Conservation (phyloP, 2,797 vertebrate genomes). For the Channa striata region DNA sequence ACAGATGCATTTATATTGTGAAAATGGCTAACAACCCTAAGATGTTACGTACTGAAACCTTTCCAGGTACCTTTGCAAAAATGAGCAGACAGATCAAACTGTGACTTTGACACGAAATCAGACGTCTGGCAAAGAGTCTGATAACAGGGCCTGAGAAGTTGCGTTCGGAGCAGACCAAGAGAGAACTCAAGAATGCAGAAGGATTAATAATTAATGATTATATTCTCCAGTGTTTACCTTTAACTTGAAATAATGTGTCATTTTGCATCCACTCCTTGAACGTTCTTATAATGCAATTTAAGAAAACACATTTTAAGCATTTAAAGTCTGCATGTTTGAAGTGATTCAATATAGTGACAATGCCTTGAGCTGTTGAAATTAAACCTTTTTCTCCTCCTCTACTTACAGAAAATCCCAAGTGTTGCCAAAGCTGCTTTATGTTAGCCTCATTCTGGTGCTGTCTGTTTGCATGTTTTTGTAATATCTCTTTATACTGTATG, state of each 20-base stretch:
- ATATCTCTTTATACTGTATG: conserved; percentile 71
- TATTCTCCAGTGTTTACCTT: conserved; percentile 54
- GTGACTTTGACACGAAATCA: conserved; percentile 54
- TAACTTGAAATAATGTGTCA: conserved; percentile 74
- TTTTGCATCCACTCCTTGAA: conserved; percentile 61
- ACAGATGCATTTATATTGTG: conserved; percentile 71
- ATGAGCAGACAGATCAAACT: conserved; percentile 58
- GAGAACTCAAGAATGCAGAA: conserved; percentile 54
- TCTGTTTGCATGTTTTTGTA: conserved; percentile 77
- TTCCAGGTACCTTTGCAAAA: conserved; percentile 70
- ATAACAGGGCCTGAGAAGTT: conserved; percentile 45
- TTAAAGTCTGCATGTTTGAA: conserved; percentile 81
- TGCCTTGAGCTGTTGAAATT: conserved; percentile 76
- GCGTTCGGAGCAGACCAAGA: conserved; percentile 54
- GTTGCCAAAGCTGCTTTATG: conserved; percentile 75
- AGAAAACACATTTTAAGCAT: conserved; percentile 61
- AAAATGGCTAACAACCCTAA: conserved; percentile 53
- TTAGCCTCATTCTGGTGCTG: conserved; percentile 73
- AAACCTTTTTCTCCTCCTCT: conserved; percentile 56
- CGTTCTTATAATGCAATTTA: conserved; percentile 60
- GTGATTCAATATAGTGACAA: conserved; percentile 76
- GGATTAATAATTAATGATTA: conserved; percentile 40
- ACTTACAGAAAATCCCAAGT: conserved; percentile 61
- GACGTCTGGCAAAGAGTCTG: conserved; percentile 54
- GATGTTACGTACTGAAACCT: conserved; percentile 46